Evolutionary conservation across 1,140 invertebrate genomes (phyloP), one percentile per base, ranked within the genome.

Genomic region (Olivierus martensii): DNA sequence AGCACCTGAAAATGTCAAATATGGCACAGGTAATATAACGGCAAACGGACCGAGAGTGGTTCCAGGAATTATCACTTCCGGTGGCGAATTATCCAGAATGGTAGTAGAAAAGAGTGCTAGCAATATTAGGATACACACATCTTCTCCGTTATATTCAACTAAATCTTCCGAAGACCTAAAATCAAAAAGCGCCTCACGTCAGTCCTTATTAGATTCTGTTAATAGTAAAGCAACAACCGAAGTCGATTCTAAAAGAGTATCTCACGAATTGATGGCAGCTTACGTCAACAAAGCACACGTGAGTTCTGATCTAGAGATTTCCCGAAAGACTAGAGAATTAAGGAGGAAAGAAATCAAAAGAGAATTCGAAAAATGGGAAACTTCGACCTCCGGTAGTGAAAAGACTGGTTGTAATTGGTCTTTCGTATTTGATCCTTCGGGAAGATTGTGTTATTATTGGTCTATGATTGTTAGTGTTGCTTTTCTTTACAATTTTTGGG

Each of bases 401-500:
- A 58, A 49, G 18, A 46, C 53, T 28, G 59, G 77, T 3, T 79
- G 82, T 52, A 81, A 84, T 62, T 89, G 87, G 82, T 87, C 87
- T 28, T 91, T 93, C 70, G 88, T 65, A 9, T 64, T 65, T 46
- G 63, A 65, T 50, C 63, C 63, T 14, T 86, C 87, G 49, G 88
- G 88, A 57, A 76, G 87, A 38, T 77, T 93, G 22, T 92, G 87
- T 72, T 93, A 93, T 73, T 93, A 93, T 66, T 93, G 89, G 89
- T 91, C 87, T 58, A 88, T 92, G 83, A 86, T 97, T 36, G 93
- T 97, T 38, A 95, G 91, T 48, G 77, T 97, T 60, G 93, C 93
- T 62, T 97, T 97, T 72, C 80, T 97, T 54, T 98, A 98, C 76
- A 98, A 98, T 73, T 94, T 97, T 66, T 95, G 91, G 93, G 90